Conservation (phyloP, 2,888 invertebrate genomes). For the Globia sparganii region DNA sequence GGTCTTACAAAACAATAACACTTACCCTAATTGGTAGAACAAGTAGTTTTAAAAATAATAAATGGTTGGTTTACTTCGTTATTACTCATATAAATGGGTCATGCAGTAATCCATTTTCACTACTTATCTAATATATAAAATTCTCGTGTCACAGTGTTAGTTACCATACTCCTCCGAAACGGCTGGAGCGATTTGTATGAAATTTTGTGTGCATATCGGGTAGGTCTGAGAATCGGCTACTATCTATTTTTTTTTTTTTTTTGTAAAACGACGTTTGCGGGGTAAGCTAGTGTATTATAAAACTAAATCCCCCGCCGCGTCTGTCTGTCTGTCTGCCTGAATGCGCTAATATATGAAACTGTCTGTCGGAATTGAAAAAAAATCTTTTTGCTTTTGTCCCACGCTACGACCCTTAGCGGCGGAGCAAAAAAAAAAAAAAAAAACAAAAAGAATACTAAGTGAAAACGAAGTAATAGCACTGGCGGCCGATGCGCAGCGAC, state of each 20-base stretch:
- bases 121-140: too few species aligned
- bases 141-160: too few species aligned
- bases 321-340: neutral
- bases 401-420: neutral
- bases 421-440: too few species aligned
- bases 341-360: neutral
- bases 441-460: neutral
- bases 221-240: too few species aligned
- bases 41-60: neutral
- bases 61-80: slow-evolving; percentile 1
- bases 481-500: neutral
- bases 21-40: slow-evolving; percentile 8
- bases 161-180: too few species aligned
- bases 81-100: neutral
- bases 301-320: neutral
- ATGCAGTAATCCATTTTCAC: neutral
- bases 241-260: too few species aligned
- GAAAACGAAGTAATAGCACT: neutral
- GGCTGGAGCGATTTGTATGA: too few species aligned
- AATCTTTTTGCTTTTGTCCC: neutral
- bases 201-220: too few species aligned
- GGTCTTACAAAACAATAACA: slow-evolving; percentile 14
- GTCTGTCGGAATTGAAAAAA: neutral
- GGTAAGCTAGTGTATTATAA: too few species aligned
- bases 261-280: too few species aligned